phyloP scores from a whole-genome alignment of 2,797 vertebrate genomes.

The Lagorchestes hirsutus region DNA sequence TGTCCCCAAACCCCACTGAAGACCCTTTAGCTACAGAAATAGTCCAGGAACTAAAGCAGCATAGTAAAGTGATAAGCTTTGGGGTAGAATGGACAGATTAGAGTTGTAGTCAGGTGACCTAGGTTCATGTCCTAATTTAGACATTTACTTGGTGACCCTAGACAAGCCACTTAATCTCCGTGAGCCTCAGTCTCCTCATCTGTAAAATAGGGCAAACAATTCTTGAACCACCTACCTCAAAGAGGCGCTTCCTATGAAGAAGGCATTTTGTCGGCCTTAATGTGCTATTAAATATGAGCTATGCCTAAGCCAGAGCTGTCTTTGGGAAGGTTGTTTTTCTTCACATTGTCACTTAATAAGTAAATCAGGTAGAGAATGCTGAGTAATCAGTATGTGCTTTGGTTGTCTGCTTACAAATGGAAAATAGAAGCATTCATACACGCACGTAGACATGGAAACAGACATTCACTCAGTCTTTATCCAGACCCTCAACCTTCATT shows the following conservation, averaged over 20 bases:
- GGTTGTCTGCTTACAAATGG: conserved; percentile 39
- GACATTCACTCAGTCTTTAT: neutral
- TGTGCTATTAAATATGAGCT: neutral
- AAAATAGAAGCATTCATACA: neutral
- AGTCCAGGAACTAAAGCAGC: neutral
- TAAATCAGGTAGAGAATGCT: conserved; percentile 35
- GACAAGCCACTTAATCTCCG: neutral
- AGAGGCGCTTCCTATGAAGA: neutral
- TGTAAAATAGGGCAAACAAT: neutral
- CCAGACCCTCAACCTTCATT: conserved; percentile 62
- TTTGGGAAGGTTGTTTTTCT: conserved; percentile 28
- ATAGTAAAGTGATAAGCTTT: neutral
- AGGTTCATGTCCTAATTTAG: neutral
- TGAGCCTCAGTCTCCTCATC: neutral
- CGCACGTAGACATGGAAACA: neutral
- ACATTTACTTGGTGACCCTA: neutral
- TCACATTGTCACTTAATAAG: conserved; percentile 61
- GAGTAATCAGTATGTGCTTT: neutral
- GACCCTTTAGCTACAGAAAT: neutral
- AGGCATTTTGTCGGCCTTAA: neutral
- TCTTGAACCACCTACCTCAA: neutral
- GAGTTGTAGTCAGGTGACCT: neutral
- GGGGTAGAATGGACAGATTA: neutral
- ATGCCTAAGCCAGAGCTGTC: neutral
- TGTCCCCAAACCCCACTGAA: neutral